Conservation (phyloP, 2,113 vertebrate genomes). For the Myotis brandtii region DNA sequence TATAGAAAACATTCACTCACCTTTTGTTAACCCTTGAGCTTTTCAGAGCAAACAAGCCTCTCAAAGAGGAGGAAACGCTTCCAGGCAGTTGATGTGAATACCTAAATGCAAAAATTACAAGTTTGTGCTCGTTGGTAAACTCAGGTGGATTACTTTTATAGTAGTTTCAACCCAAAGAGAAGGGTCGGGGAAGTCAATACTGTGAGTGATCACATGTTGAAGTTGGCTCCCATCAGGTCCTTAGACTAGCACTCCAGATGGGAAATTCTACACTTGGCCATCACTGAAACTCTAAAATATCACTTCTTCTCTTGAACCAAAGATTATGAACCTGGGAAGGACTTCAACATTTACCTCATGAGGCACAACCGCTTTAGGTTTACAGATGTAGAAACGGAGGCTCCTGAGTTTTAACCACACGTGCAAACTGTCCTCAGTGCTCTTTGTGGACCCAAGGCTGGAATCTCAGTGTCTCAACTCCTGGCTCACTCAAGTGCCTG, state of each 20-base stretch:
- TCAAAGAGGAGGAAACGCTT: conserved; percentile 59
- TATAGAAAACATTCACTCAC: conserved; percentile 54
- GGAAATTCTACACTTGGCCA: background rate
- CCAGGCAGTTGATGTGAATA: conserved; percentile 26
- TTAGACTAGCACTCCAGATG: background rate
- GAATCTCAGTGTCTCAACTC: background rate
- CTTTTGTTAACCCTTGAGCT: conserved; percentile 67
- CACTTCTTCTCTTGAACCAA: background rate
- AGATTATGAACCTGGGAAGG: background rate
- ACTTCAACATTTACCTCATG: background rate
- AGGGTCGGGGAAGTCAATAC: background rate
- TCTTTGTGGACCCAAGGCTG: background rate
- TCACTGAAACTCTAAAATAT: background rate
- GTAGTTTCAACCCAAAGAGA: conserved; percentile 32
- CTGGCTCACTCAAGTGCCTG: background rate
- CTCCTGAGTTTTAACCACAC: background rate
- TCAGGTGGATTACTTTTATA: conserved; percentile 50
- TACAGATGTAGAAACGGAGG: background rate
- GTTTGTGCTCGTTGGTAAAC: conserved; percentile 58
- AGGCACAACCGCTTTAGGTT: background rate
- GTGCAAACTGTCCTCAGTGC: background rate
- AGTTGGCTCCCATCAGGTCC: background rate
- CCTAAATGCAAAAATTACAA: conserved; percentile 54
- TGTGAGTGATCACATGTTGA: background rate
- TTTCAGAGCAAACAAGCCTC: conserved; percentile 66